Evolutionary conservation across 2,113 vertebrate genomes (phyloP), one percentile per base, ranked within the genome.

Genomic region (Perca fluviatilis): DNA sequence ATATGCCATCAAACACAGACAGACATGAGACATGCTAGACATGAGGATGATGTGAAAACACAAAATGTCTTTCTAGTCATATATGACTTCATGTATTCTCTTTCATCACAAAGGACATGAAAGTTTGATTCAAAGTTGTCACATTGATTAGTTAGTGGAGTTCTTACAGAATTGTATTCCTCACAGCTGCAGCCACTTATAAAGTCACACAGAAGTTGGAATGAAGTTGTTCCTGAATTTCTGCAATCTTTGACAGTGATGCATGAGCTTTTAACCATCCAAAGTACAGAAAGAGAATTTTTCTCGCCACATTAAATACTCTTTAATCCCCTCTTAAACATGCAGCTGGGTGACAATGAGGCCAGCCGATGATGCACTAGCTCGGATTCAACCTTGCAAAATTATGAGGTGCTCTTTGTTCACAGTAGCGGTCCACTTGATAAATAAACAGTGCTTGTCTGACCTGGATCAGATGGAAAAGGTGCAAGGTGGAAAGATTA

Each of bases 401-500:
- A 72, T 80, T 81, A 89, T 89, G 66, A 63, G 43, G 25, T 51
- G 10, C 40, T 40, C 73, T 89, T 80, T 87, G 82, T 88, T 89
- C 82, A 74, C 86, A 64, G 81, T 0, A 54, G 64, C 65, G 62
- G 76, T 66, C 72, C 61, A 68, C 74, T 79, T 90, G 90, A 90
- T 91, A 86, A 86, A 91, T 89, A 90, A 90, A 91, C 83, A 62
- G 84, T 13, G 79, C 21, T 63, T 30, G 62, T 27, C 85, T 86
- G 89, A 90, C 89, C 90, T 68, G 77, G 86, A 88, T 89, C 81
- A 89, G 73, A 81, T 74, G 33, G 68, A 77, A 83, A 79, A 67
- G 58, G 70, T 50, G 53, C 43, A 63, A 88, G 79, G 86, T 84
- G 75, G 79, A 77, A 87, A 88, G 91, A 93, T 92, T 90, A 91